These are phyloP conservation scores for Linhomoeus sp. DNA, from an alignment of 2,888 invertebrate genomes.

Conservation along the genomic window DNA sequence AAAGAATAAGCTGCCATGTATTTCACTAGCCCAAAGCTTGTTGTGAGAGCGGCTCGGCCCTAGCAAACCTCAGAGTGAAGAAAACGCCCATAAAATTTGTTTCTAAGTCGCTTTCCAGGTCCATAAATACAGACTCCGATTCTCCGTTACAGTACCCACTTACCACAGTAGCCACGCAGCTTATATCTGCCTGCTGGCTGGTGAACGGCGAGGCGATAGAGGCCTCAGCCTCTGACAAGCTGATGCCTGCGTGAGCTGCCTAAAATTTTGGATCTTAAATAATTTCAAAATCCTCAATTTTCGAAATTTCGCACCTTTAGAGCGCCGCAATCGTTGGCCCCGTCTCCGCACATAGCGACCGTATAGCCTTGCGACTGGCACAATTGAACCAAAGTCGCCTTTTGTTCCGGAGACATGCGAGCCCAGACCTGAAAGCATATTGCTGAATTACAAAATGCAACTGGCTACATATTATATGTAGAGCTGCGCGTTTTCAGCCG, in stretches of 20 bases:
- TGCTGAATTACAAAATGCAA: too few relatives aligned
- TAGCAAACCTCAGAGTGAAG: too few relatives aligned
- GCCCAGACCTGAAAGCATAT: constrained; percentile 32
- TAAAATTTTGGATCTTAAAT: constrained; percentile 1
- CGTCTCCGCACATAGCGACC: constrained; percentile 35
- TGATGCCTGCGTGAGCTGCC: constrained; percentile 32
- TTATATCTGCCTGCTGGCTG: constrained; percentile 41
- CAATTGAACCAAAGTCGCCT: constrained; percentile 50
- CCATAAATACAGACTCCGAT: too few relatives aligned
- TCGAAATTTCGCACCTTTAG: constrained; percentile 28
- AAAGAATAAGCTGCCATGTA: constrained; percentile 87
- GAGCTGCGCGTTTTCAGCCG: too few relatives aligned
- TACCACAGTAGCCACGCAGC: constrained; percentile 23
- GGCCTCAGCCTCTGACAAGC: constrained; percentile 37
- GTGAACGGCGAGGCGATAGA: constrained; percentile 42
- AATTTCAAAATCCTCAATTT: background rate
- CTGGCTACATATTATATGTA: too few relatives aligned
- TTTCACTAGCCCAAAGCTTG: constrained; percentile 89
- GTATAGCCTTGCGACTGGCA: constrained; percentile 39
- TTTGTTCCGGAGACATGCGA: constrained; percentile 38
- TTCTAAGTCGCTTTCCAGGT: too few relatives aligned
- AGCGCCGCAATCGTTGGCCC: constrained; percentile 35
- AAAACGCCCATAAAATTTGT: too few relatives aligned
- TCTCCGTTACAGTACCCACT: too few relatives aligned
- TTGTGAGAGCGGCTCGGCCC: constrained; percentile 71